Conservation (phyloP, 2,888 invertebrate genomes). For the Orthonychiurus folsomi region DNA sequence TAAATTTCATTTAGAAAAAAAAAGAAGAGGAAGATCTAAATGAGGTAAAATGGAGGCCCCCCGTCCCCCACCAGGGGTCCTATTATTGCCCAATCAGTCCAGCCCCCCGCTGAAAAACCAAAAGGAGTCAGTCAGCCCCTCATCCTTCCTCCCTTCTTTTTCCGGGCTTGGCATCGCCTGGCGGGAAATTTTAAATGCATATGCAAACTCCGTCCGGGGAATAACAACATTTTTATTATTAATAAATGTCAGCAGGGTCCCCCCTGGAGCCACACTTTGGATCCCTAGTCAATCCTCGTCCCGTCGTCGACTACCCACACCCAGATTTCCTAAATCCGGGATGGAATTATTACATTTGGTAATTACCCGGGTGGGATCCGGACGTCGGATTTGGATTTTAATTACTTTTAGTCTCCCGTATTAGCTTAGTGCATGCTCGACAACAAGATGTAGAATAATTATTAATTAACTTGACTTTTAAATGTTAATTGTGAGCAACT, state of each 20-base stretch:
- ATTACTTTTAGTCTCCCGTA: not conserved
- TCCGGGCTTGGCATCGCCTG: too few species aligned
- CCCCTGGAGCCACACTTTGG: not conserved
- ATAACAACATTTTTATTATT: slow-evolving; percentile 22
- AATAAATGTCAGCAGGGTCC: slow-evolving; percentile 6
- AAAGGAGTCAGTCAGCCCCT: slow-evolving; percentile 35
- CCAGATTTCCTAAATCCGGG: too few species aligned
- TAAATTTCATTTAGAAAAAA: slow-evolving; percentile 39
- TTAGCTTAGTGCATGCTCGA: too few species aligned
- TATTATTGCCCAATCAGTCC: slow-evolving; percentile 42
- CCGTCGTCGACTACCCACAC: too few species aligned
- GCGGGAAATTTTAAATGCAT: slow-evolving; percentile 16
- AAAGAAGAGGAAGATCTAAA: slow-evolving; percentile 30
- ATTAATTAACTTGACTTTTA: too few species aligned
- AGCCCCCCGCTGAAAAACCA: slow-evolving; percentile 39
- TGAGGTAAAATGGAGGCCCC: slow-evolving; percentile 40
- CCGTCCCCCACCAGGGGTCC: slow-evolving; percentile 39
- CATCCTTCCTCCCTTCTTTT: not conserved
- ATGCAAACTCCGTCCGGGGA: slow-evolving; percentile 31
- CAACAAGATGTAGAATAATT: too few species aligned
- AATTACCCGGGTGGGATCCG: not conserved
- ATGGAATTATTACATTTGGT: too few species aligned
- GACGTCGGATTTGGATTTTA: slow-evolving; percentile 1
- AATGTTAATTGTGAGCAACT: too few species aligned
- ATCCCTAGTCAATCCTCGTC: not conserved